Evolutionary conservation across 2,797 vertebrate species (phyloP).

Genomic region (Liasis olivaceus): DNA sequence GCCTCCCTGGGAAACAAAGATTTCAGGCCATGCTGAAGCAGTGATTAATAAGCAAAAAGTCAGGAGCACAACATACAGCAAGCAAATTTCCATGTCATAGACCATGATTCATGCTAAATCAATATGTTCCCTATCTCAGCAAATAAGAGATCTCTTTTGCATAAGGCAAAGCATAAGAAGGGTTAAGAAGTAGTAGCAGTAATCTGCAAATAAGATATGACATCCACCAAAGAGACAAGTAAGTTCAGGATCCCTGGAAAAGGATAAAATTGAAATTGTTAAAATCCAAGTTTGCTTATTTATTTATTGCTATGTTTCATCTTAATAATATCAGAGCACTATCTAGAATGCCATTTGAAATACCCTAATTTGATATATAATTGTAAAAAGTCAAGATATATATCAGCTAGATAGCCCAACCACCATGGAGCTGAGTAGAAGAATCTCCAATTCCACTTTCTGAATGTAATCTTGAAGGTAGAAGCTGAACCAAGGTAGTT

Average conservation of each 20-base stretch:
- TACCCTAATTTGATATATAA: not conserved
- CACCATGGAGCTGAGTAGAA: not conserved
- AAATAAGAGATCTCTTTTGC: not conserved
- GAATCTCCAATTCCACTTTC: not conserved
- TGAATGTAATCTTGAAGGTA: not conserved
- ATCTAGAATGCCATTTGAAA: not conserved
- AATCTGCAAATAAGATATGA: not conserved
- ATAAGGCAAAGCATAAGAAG: not conserved
- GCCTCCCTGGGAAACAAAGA: not conserved
- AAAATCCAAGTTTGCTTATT: not conserved
- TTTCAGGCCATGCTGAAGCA: constrained; percentile 17
- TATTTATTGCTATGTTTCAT: not conserved
- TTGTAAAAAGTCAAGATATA: not conserved
- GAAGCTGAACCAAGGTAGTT: not conserved
- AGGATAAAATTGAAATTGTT: not conserved
- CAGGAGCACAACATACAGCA: not conserved
- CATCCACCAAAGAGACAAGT: not conserved
- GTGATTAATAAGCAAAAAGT: not conserved
- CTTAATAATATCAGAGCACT: not conserved
- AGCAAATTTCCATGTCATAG: not conserved
- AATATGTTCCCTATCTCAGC: not conserved
- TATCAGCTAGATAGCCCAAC: not conserved
- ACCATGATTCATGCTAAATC: not conserved
- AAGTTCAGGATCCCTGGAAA: not conserved
- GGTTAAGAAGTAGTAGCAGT: not conserved